Percentiles rank a stretch among this genome's conserved stretches.
These are phyloP conservation scores for Chloromyia formosa DNA, from an alignment of 2,888 invertebrate genomes.

Conservation along the genomic window DNA sequence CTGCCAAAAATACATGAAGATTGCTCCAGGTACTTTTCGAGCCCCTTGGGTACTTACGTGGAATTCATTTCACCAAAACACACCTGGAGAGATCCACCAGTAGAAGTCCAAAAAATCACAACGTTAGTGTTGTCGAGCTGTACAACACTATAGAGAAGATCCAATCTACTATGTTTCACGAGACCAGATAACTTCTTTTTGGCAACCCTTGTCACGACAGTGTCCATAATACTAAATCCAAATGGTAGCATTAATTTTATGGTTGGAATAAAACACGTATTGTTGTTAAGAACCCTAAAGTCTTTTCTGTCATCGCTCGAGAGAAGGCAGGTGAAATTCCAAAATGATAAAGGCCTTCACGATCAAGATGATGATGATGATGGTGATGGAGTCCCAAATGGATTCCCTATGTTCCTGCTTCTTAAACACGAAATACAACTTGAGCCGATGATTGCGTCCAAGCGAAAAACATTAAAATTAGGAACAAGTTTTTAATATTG, in stretches of 20 bases:
- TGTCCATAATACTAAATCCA: slow-evolving; percentile 7
- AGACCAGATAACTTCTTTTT: neutral
- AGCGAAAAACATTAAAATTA: slow-evolving; percentile 34
- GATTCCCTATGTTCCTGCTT: slow-evolving; percentile 4
- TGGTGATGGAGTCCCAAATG: neutral
- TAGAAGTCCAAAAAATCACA: neutral
- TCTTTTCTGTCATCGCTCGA: slow-evolving; percentile 45
- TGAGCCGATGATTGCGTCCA: neutral
- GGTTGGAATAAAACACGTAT: slow-evolving; percentile 44
- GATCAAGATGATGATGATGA: neutral
- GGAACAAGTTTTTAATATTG: slow-evolving; percentile 34
- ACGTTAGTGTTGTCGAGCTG: neutral
- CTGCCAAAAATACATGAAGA: slow-evolving; percentile 26
- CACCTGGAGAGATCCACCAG: slow-evolving; percentile 17
- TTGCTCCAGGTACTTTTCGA: slow-evolving; percentile 33
- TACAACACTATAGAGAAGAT: neutral
- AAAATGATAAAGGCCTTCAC: slow-evolving; percentile 43
- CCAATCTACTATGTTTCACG: no score
- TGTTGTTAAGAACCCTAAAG: slow-evolving; percentile 27
- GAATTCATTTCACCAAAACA: slow-evolving; percentile 27
- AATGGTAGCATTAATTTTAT: slow-evolving; percentile 47
- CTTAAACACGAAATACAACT: neutral
- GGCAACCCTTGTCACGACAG: slow-evolving; percentile 8
- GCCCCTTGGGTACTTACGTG: slow-evolving; percentile 25
- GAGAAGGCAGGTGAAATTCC: slow-evolving; percentile 46